Evolutionary conservation across 92 coral and sea anemone genomes (phyloP), one percentile per base, ranked within the genome.

Genomic region (Zoanthus solanderi): DNA sequence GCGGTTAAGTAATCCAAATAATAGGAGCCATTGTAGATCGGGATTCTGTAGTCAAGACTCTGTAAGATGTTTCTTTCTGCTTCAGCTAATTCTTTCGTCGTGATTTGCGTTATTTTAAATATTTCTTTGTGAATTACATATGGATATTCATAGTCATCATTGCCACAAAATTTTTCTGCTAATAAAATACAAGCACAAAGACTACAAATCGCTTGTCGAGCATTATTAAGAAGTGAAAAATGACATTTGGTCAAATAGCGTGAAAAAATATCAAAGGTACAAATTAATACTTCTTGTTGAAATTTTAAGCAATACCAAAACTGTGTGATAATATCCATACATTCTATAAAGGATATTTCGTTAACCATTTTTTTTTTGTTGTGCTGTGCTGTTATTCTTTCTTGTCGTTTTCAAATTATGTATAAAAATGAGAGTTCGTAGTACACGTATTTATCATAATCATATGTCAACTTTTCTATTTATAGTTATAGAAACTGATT

Each of bases 11-110:
- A 72, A n/a, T 72, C 53, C 0, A 72, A 15, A 15, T 15, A 72
- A 44, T 68, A 37, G 3, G 63, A 52, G 1, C 82, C 46, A 10
- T 53, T 56, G 67, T 44, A 77, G n/a, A 29, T 9, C 52, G 30
- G 52, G 28, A 77, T 77, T 77, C 44, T 77, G 82, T 77, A 77
- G 34, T 18, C 63, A 52, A 75, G 46, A 3, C 58, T 34, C 0
- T 12, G n/a, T 46, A 75, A 47, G 18, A 75, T 60, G n/a, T 76
- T 37, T 76, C 60, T 78, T 68, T 78, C 83, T 0, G 83, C 83
- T 52, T 78, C 69, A 12, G 66, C 68, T 42, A 78, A 18, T 13
- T 78, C 47, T 56, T 77, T 77, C 18, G 18, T 30, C 28, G n/a
- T 31, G 17, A 77, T 9, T 11, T 16, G 23, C 2, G 65, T 11